phyloP scores from a whole-genome alignment of 2,888 invertebrate genomes.

The Marasmarcha lunaedactyla region DNA sequence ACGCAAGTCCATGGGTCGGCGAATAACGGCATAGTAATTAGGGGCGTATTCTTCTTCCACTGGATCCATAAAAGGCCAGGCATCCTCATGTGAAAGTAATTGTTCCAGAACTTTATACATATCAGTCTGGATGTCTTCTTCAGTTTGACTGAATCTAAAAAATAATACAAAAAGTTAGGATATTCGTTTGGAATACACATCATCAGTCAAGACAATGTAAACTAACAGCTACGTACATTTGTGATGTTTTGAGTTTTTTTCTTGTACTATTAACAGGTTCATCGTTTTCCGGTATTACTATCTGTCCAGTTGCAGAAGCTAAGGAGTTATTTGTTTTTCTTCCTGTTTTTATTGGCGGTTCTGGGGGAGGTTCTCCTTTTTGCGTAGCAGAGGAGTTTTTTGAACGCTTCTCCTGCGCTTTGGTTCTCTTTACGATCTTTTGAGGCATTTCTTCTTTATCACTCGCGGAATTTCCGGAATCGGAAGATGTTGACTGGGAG shows the following conservation, averaged over 20 bases:
- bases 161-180: conserved; percentile 11
- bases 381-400: conserved; percentile 44
- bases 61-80: conserved; percentile 95
- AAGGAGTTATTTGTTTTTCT: conserved; percentile 89
- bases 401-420: conserved; percentile 42
- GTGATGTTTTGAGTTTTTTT: conserved; percentile 75
- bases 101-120: conserved; percentile 93
- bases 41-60: conserved; percentile 95
- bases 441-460: conserved; percentile 50
- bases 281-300: conserved; percentile 74
- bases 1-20: conserved; percentile 88
- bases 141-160: conserved; percentile 81
- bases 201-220: too few species aligned
- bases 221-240: too few species aligned
- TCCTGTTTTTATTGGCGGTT: conserved; percentile 64
- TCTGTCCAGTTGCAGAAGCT: conserved; percentile 86
- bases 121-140: conserved; percentile 88
- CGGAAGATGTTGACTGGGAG: conserved; percentile 42
- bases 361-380: conserved; percentile 52
- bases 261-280: conserved; percentile 56
- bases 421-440: conserved; percentile 37
- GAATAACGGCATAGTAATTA: conserved; percentile 80
- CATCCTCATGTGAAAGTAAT: conserved; percentile 89
- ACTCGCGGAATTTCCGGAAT: conserved; percentile 34
- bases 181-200: too few species aligned